These are phyloP conservation scores for Melikaiella ostensackeni DNA, from an alignment of 2,888 invertebrate species.

Conservation along the genomic window DNA sequence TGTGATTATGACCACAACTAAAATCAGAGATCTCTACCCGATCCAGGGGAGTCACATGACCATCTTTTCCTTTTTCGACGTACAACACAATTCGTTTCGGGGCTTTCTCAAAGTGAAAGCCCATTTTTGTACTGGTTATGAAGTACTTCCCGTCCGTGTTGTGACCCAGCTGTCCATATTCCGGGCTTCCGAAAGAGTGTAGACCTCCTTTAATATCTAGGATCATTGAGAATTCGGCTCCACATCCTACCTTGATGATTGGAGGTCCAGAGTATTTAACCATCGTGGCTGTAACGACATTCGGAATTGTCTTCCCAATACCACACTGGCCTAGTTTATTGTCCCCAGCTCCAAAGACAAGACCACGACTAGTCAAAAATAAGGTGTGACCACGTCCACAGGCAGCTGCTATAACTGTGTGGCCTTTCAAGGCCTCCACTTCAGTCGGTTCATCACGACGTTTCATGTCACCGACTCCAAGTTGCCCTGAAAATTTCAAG, in stretches of 20 bases:
- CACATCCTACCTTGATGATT: slow-evolving; percentile 92
- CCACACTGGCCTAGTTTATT: slow-evolving; percentile 96
- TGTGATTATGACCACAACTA: slow-evolving; percentile 94
- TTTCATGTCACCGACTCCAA: slow-evolving; percentile 89
- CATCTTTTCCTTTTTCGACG: slow-evolving; percentile 92
- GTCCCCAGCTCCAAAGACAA: slow-evolving; percentile 93
- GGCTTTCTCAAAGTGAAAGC: slow-evolving; percentile 90
- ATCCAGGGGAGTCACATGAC: slow-evolving; percentile 89
- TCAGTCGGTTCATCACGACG: slow-evolving; percentile 87
- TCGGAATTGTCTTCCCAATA: slow-evolving; percentile 82
- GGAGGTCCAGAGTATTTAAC: slow-evolving; percentile 90
- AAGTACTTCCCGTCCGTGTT: slow-evolving; percentile 98
- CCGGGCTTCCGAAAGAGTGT: slow-evolving; percentile 95
- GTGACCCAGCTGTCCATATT: slow-evolving; percentile 95
- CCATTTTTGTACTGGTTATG: slow-evolving; percentile 91
- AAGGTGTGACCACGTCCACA: slow-evolving; percentile 93
- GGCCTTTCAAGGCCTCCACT: slow-evolving; percentile 86
- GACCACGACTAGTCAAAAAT: slow-evolving; percentile 91
- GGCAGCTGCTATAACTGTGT: slow-evolving; percentile 91
- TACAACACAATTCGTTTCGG: slow-evolving; percentile 92
- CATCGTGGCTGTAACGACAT: slow-evolving; percentile 78
- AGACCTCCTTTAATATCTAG: slow-evolving; percentile 92
- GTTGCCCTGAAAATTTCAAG: slow-evolving; percentile 81
- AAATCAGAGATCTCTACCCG: slow-evolving; percentile 94
- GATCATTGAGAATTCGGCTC: slow-evolving; percentile 95